Percentiles rank a stretch among this genome's conserved stretches.
phyloP scores from a whole-genome alignment of 2,797 vertebrate genomes.

The Tympanoctomys barrerae region DNA sequence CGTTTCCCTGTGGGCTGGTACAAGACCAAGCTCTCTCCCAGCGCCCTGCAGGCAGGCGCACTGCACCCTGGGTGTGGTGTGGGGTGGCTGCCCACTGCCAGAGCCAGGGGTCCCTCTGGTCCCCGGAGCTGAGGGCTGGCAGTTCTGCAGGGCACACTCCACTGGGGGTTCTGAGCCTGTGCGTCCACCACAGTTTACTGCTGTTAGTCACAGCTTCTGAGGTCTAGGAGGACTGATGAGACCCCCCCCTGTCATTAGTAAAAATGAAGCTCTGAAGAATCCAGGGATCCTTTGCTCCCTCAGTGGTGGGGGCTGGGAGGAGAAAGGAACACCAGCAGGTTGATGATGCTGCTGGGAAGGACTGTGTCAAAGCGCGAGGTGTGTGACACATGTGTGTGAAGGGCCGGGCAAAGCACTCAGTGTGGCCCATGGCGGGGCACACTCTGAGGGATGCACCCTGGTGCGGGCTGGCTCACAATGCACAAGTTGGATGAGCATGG shows the following conservation, averaged over 20 bases:
- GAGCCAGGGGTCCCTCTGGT: not conserved
- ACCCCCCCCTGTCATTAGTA: not conserved
- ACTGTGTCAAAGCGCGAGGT: not conserved
- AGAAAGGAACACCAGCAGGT: not conserved
- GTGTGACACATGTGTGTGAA: conserved; percentile 79
- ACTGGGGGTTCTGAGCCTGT: not conserved
- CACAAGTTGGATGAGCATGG: conserved; percentile 93
- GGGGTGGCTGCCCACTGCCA: not conserved
- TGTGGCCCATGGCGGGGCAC: conserved; percentile 94
- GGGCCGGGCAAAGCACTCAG: conserved; percentile 84
- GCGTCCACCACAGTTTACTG: not conserved
- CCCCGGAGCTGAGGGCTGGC: not conserved
- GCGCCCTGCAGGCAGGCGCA: not conserved
- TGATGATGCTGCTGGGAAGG: not conserved
- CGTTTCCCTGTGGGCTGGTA: not conserved
- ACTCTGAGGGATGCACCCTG: conserved; percentile 92
- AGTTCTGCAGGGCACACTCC: not conserved
- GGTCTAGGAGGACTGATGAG: not conserved
- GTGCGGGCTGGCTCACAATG: conserved; percentile 88
- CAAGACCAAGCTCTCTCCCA: not conserved
- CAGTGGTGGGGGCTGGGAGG: not conserved
- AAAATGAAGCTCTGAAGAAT: not conserved
- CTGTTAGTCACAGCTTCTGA: conserved; percentile 4
- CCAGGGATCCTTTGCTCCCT: conserved; percentile 46
- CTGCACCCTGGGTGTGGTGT: not conserved